Base-by-base conservation (phyloP, 2,888 invertebrate species). In the Timema podura region DNA sequence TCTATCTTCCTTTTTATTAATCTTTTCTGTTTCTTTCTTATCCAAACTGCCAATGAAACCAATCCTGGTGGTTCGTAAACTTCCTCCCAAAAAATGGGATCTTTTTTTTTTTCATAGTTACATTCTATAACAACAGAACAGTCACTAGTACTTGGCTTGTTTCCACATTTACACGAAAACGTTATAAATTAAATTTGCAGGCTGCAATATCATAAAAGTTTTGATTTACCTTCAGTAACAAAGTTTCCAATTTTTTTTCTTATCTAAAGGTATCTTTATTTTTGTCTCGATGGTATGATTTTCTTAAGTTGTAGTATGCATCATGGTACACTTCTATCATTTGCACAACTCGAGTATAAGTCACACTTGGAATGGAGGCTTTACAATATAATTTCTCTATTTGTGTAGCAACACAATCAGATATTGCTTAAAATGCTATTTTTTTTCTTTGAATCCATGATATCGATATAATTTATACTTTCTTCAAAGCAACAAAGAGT, bases 401-500 rank as follows among this genome's bases (percentile, higher is more conserved):
- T n/a, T 49, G 9, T 10, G 49, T 49, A 49, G 49, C 49, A 10
- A 49, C 49, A 49, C 49, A 11, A 49, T 49, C 49, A 49, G 49
- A 9, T 49, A 49, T 49, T 49, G 49, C 11, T 49, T 10, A 49
- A 49, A 49, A 49, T 49, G 49, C 49, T 54, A 9, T n/a, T n/a
- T n/a, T n/a, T n/a, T 54, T 54, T 54, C 54, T 54, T 54, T 54
- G 3, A 54, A 54, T 54, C 54, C n/a, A 6, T 54, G 3, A 54
- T 54, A 54, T n/a, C n/a, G 1, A 15, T 54, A n/a, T 54, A 54
- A 54, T 54, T 16, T 2, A 54, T 54, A 5, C 54, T 54, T 54
- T 54, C 54, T 54, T 54, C 54, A 54, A 54, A 54, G 54, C 54
- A 54, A 54, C 54, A 54, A 5, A 54, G 54, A 54, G 54, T 9